Evolutionary conservation across 2,888 invertebrate genomes (phyloP), one percentile per base, ranked within the genome.

Genomic region (Diaperis boleti): DNA sequence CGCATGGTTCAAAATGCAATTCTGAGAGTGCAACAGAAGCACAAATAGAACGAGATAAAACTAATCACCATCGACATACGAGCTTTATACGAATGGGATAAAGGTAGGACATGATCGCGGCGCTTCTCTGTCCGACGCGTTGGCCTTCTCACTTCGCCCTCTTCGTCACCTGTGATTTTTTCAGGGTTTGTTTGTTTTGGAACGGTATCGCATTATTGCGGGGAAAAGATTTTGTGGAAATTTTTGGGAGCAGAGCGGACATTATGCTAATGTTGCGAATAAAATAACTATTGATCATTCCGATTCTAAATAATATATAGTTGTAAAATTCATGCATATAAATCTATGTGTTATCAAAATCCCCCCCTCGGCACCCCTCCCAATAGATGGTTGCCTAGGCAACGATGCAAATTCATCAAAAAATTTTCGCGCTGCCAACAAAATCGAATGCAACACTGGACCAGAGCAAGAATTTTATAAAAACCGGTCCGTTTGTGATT

Each of bases 1-100:
- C 70, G 70, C 70, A 70, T 65, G 71, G 69, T 68, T 57, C 69
- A 62, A 71, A 62, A 62, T 62, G 62, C 62, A 62, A 13, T 59
- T 59, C 59, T 47, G 57, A 10, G 47, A 50, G 33, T 52, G 60
- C 47, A 59, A 59, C 49, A 49, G 59, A 59, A 59, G 39, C 47
- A 59, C 15, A 14, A 10, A 26, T 15, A 47, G 59, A 59, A 59
- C 49, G 59, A 59, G 59, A 59, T 59, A 59, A 59, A 59, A 47
- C 59, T 17, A 59, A 59, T 59, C 59, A 41, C 47, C 33, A 56
- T 56, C 56, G 56, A 45, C 45, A 35, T 45, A 42, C 42, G 8
- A 35, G 22, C 14, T 14, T 33, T 55, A 55, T 56, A 22, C 31
- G 18, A 56, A 45, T 35, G 14, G 18, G 45, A 3, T 45, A 22